phyloP scores from a whole-genome alignment of 2,113 vertebrate species.

The Chrysemys picta region DNA sequence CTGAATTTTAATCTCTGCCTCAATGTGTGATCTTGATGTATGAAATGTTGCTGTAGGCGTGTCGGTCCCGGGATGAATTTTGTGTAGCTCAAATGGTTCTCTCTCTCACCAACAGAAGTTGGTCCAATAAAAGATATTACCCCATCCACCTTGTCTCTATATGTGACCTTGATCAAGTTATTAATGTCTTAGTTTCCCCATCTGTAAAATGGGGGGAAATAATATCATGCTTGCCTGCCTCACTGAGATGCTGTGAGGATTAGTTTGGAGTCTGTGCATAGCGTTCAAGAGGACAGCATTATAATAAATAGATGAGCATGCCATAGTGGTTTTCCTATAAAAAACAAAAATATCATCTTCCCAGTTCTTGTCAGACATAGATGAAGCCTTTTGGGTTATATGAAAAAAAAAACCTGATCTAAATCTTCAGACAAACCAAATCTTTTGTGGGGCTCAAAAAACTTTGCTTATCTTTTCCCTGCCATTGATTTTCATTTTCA shows the following conservation, averaged over 20 bases:
- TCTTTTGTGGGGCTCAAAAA: neutral
- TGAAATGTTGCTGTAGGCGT: no score
- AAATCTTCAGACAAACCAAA: neutral
- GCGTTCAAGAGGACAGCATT: neutral
- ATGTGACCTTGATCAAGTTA: neutral
- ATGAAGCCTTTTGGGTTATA: no score
- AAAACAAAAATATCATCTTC: no score
- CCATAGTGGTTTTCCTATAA: neutral
- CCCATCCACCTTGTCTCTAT: neutral
- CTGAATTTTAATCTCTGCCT: neutral
- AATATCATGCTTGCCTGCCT: neutral
- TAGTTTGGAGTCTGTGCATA: neutral
- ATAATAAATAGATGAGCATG: neutral
- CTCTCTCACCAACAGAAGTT: neutral
- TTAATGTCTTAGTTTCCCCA: neutral
- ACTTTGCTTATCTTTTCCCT: no score
- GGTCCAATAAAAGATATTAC: neutral
- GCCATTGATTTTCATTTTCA: neutral
- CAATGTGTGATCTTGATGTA: no score
- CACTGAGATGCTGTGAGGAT: neutral
- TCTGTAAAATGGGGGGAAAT: neutral
- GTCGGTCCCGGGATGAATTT: no score
- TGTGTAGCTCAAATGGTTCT: no score
- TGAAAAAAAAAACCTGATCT: neutral
- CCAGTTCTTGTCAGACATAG: no score